A percentile compares a stretch with the other conserved stretches of the same genome.
Conservation (phyloP, 2,888 invertebrate species). For the Cantharis rufa region DNA sequence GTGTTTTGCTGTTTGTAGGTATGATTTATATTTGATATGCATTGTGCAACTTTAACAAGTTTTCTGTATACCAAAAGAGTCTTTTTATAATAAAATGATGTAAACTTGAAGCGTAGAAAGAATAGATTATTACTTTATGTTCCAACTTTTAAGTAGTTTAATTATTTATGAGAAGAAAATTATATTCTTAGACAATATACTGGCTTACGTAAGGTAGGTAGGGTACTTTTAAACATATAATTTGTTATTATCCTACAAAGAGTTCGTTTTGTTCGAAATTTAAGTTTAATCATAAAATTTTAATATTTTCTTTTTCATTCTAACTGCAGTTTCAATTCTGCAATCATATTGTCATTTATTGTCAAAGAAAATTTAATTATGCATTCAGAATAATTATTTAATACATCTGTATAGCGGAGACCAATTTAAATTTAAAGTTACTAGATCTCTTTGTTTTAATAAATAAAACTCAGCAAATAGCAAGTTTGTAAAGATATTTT, state of each 20-base stretch:
- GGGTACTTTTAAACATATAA: background rate
- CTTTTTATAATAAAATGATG: background rate
- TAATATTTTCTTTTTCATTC: background rate
- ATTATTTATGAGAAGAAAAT: constrained; percentile 16
- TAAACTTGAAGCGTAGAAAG: background rate
- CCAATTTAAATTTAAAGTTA: background rate
- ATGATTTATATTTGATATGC: constrained; percentile 21
- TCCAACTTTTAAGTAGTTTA: constrained; percentile 15
- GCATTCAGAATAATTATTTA: background rate
- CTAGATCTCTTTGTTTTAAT: background rate
- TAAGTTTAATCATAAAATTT: background rate
- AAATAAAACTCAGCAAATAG: background rate
- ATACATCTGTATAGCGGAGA: background rate
- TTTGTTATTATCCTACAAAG: background rate
- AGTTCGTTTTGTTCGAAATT: background rate
- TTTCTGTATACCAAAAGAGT: constrained; percentile 20
- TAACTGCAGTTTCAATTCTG: background rate
- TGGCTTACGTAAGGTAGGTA: background rate
- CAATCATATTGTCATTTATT: background rate
- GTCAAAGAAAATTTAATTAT: background rate
- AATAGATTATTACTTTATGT: background rate
- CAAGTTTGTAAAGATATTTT: background rate
- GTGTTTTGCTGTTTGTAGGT: constrained; percentile 20
- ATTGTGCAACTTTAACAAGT: constrained; percentile 11
- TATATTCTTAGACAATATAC: constrained; percentile 1